A percentile compares a stretch with the other conserved stretches of the same genome.
Conservation (phyloP, 2,797 vertebrate genomes). For the Onychomys torridus region DNA sequence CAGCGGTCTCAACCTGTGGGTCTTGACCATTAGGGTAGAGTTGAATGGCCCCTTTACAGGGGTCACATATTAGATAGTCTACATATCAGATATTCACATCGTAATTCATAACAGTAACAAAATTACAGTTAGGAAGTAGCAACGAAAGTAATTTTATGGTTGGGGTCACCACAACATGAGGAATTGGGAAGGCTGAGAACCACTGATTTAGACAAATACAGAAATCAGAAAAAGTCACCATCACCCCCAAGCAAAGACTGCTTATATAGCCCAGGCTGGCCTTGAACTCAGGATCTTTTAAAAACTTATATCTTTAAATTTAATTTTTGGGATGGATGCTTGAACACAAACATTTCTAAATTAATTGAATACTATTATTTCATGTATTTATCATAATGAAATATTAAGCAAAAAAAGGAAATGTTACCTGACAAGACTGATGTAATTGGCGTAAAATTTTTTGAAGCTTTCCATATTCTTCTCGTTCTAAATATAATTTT, state of each 20-base stretch:
- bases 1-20: background rate
- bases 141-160: background rate
- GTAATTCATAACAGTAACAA: background rate
- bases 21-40: background rate
- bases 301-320: background rate
- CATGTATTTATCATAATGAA: constrained; percentile 41
- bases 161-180: background rate
- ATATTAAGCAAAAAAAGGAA: constrained; percentile 55
- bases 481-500: constrained; percentile 98
- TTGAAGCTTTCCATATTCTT: constrained; percentile 98
- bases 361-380: constrained; percentile 46
- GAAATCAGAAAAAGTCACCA: background rate
- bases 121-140: background rate
- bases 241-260: background rate
- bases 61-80: background rate
- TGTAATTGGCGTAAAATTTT: constrained; percentile 99
- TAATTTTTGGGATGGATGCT: constrained; percentile 30
- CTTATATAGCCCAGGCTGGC: background rate
- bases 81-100: background rate
- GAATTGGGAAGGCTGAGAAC: background rate
- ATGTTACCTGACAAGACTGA: constrained; percentile 98
- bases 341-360: constrained; percentile 51
- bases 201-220: background rate
- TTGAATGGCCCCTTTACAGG: background rate
- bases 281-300: background rate